These are phyloP conservation scores for Syritta pipiens DNA, from an alignment of 2,888 invertebrate genomes.

Conservation along the genomic window DNA sequence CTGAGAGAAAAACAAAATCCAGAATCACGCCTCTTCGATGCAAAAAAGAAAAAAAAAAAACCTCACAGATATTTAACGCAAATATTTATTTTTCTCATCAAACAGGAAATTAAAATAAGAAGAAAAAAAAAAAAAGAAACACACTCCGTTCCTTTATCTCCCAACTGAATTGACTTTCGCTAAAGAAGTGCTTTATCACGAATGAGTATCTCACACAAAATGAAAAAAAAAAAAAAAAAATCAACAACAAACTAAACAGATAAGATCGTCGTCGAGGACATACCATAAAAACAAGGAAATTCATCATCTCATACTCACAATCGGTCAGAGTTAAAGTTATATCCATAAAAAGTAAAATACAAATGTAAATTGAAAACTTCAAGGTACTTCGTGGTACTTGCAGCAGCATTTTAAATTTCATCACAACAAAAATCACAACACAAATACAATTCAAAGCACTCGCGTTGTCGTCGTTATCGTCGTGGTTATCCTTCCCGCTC, in stretches of 20 bases:
- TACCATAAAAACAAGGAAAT: neutral
- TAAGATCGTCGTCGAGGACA: neutral
- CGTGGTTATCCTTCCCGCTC: constrained; percentile 13
- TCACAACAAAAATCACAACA: neutral
- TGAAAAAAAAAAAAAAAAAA: neutral
- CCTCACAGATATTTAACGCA: neutral
- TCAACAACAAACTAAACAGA: neutral
- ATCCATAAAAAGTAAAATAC: constrained; percentile 43
- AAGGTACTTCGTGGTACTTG: too few relatives aligned
- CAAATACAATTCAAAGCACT: neutral
- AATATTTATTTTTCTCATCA: constrained; percentile 13
- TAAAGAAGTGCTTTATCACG: constrained; percentile 11
- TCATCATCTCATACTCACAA: constrained; percentile 36
- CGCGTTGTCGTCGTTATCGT: neutral
- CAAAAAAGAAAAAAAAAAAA: constrained; percentile 5
- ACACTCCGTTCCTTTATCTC: neutral
- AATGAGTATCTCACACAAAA: neutral
- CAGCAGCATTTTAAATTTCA: neutral
- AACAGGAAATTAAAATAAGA: constrained; percentile 15
- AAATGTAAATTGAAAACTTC: too few relatives aligned
- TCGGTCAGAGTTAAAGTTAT: constrained; percentile 3
- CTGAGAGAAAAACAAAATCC: too few relatives aligned
- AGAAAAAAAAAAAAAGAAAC: constrained; percentile 1
- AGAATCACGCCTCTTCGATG: neutral
- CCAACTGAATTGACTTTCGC: neutral